Base-by-base conservation (phyloP, 2,888 invertebrate species). In the Nephrotoma flavescens region DNA sequence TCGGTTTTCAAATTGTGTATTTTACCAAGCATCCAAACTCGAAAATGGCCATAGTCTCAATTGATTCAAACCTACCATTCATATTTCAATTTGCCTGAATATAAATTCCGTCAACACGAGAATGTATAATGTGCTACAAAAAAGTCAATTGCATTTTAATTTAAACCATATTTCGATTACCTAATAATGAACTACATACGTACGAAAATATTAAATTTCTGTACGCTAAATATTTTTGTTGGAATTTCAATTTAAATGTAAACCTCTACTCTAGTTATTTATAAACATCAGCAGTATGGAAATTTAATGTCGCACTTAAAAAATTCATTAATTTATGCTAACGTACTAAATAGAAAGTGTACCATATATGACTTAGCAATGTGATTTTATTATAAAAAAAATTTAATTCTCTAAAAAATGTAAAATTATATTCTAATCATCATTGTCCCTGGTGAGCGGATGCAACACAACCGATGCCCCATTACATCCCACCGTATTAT, bases 401-500 rank as follows among this genome's bases (percentile, higher is more conserved):
- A 31, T 31, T 2, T 31, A 4, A 4, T 71, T 9, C 0, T 71
- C 31, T 71, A 71, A 71, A 71, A 84, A 84, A 83, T 83, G 5
- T 12, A 41, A n/a, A 15, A 85, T 9, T 86, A 31, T 31, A 88
- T 19, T 52, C 15, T 57, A 88, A 52, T 90, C 89, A 86, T 92
- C 92, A 89, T 91, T 91, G 57, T 93, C 92, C 87, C 93, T 93
- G 87, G 93, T 92, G 86, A 94, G 91, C 0, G 94, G 94, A 92
- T 94, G 94, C 86, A 95, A 91, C 44, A 92, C 90, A 87, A 94
- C 93, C 45, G 93, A 93, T 42, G 94, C 92, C n/a, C 94, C 94
- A 87, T 93, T 91, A 89, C 94, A 94, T 84, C 94, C 94, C 52
- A 93, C 93, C 45, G 92, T 93, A 88, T 94, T 93, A 4, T 92